Percentiles rank a stretch among this genome's conserved stretches.
phyloP scores from a whole-genome alignment of 2,113 vertebrate species.

The Leucoraja erinaceus region DNA sequence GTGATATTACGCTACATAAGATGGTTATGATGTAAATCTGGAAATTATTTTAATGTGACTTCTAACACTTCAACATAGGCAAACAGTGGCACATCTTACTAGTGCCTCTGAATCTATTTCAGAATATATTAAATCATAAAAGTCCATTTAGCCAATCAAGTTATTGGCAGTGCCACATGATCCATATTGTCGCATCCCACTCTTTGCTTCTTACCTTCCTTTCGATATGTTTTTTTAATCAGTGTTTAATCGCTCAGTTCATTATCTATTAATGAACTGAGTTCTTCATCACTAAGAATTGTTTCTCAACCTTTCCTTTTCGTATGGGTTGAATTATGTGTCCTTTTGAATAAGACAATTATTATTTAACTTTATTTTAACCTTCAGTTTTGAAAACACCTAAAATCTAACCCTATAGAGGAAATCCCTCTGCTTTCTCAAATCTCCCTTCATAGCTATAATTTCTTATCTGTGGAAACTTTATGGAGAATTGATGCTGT shows the following conservation, averaged over 20 bases:
- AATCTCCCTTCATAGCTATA: neutral
- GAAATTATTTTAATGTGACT: neutral
- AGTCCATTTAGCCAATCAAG: neutral
- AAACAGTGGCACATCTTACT: neutral
- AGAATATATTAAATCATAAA: neutral
- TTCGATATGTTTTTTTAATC: neutral
- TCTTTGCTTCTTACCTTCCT: neutral
- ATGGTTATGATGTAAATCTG: neutral
- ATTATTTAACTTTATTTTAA: neutral
- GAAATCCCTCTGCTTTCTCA: neutral
- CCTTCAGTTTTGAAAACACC: neutral
- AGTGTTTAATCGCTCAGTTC: neutral
- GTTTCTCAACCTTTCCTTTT: neutral
- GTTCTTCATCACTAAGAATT: neutral
- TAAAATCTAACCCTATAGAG: neutral
- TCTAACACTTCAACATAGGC: neutral
- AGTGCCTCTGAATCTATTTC: neutral
- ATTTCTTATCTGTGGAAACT: neutral
- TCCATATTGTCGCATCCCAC: neutral
- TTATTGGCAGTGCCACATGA: neutral
- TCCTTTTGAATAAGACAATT: neutral
- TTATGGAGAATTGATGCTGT: neutral
- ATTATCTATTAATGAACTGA: neutral
- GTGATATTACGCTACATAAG: conserved; percentile 51
- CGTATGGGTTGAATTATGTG: neutral